Percentiles rank a stretch among this genome's conserved stretches.
Evolutionary conservation across 2,888 invertebrate genomes (phyloP).

Genomic region (Drosophila subsilvestris): DNA sequence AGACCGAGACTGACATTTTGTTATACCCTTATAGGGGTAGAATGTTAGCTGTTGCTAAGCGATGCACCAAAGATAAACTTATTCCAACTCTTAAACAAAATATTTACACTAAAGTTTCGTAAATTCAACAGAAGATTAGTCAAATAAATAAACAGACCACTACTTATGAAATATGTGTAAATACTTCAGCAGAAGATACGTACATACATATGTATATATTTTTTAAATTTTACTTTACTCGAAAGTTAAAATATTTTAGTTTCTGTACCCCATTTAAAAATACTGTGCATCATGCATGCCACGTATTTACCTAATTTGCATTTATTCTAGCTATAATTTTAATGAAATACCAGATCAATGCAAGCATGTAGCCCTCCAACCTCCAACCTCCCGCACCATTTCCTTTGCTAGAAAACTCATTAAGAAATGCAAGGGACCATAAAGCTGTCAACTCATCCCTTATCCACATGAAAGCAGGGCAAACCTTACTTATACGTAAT

Average conservation of each 20-base stretch:
- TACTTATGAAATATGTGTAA: no score
- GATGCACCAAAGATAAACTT: not conserved
- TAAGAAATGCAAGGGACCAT: constrained; percentile 69
- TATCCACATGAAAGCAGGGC: constrained; percentile 18
- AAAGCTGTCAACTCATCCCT: constrained; percentile 51
- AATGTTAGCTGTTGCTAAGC: constrained; percentile 18
- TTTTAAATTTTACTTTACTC: no score
- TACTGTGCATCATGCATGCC: no score
- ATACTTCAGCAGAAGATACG: no score
- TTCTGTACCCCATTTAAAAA: no score
- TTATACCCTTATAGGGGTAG: constrained; percentile 22
- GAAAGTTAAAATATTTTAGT: no score
- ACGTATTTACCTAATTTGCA: no score
- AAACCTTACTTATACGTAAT: constrained; percentile 64
- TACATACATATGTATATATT: no score
- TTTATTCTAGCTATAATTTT: no score
- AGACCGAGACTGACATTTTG: constrained; percentile 33
- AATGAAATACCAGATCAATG: no score
- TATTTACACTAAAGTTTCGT: not conserved
- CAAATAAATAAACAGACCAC: not conserved
- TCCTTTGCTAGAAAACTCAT: constrained; percentile 55
- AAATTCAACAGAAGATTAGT: not conserved
- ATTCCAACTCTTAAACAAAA: not conserved
- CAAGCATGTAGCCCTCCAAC: no score
- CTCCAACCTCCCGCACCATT: no score